phyloP scores from a whole-genome alignment of 1,140 invertebrate species.

The Lethrus apterus region DNA sequence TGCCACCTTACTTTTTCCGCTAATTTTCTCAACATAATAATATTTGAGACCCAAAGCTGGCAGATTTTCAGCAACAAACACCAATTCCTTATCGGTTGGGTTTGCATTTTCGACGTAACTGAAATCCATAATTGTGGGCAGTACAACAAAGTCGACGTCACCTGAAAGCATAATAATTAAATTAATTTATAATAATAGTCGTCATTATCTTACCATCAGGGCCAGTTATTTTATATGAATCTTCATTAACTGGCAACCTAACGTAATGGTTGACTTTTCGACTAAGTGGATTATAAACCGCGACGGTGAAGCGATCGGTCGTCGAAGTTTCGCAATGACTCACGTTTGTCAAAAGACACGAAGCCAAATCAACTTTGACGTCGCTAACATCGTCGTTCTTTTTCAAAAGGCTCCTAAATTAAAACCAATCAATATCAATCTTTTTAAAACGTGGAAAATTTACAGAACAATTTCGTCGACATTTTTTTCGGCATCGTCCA shows the following conservation, averaged over 20 bases:
- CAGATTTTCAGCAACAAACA: conserved; percentile 55
- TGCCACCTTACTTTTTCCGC: too few relatives aligned
- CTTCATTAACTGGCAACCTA: conserved; percentile 57
- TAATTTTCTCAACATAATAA: conserved; percentile 48
- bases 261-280: conserved; percentile 53
- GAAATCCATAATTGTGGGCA: conserved; percentile 17
- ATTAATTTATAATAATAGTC: too few relatives aligned
- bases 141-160: conserved; percentile 8
- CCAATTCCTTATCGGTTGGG: conserved; percentile 48
- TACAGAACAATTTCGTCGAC: conserved; percentile 11
- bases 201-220: conserved; percentile 10
- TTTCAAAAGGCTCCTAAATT: conserved; percentile 2
- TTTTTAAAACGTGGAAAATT: not conserved
- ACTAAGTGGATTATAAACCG: conserved; percentile 72
- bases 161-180: conserved; percentile 1
- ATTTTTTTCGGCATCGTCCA: conserved; percentile 26
- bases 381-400: conserved; percentile 7
- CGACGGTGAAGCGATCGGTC: conserved; percentile 52
- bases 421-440: not conserved
- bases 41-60: conserved; percentile 57
- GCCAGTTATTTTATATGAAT: conserved; percentile 51
- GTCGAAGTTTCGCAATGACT: conserved; percentile 50
- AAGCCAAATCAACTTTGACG: conserved; percentile 12
- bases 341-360: conserved; percentile 48
- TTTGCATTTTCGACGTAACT: conserved; percentile 9